Conservation (phyloP, 1,140 invertebrate species). For the Battus philenor region DNA sequence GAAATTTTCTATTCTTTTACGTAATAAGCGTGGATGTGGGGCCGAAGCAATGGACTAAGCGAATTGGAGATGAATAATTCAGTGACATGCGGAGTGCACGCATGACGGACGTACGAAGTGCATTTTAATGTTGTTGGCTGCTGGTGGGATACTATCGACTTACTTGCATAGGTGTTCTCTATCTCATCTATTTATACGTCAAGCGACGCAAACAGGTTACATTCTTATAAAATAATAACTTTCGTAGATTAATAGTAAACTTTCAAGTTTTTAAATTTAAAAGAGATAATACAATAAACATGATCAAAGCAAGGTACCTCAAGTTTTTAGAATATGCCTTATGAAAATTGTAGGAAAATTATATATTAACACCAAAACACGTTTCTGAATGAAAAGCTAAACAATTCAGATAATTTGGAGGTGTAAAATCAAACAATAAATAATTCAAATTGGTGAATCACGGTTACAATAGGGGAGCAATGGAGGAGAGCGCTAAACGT, state of each 20-base stretch:
- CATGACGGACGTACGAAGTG: slow-evolving; percentile 36
- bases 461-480: slow-evolving; percentile 56
- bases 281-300: too few species aligned
- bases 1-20: slow-evolving; percentile 28
- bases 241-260: too few species aligned
- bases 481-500: slow-evolving; percentile 42
- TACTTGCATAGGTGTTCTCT: too few species aligned
- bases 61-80: slow-evolving; percentile 34
- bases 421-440: slow-evolving; percentile 71
- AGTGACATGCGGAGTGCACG: slow-evolving; percentile 38
- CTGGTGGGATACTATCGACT: too few species aligned
- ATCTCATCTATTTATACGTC: too few species aligned
- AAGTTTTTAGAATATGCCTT: too few species aligned
- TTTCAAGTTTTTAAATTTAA: too few species aligned
- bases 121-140: slow-evolving; percentile 46
- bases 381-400: slow-evolving; percentile 23
- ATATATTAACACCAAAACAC: slow-evolving; percentile 21
- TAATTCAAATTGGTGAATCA: slow-evolving; percentile 70
- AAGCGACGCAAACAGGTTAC: too few species aligned
- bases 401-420: slow-evolving; percentile 31
- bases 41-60: slow-evolving; percentile 31
- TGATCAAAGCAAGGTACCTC: too few species aligned
- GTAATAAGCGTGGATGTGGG: slow-evolving; percentile 40
- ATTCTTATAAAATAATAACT: too few species aligned
- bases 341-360: too few species aligned